Percentiles rank a stretch among this genome's conserved stretches.
Conservation (phyloP, 2,797 vertebrate genomes). For the Acanthurus lineatus region DNA sequence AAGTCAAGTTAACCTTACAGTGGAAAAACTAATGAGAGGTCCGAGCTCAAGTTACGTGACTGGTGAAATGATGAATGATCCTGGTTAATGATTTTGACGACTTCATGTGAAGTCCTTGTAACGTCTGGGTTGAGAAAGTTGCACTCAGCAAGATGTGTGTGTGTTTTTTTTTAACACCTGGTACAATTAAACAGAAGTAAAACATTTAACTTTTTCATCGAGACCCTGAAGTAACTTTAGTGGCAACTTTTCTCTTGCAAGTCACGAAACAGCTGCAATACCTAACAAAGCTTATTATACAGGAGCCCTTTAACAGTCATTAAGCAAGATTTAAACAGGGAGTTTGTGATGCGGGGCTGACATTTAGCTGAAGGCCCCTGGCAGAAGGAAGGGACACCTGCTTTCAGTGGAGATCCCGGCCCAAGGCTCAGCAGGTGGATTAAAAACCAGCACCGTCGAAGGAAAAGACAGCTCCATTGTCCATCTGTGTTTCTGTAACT, state of each 20-base stretch:
- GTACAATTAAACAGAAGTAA: constrained; percentile 42
- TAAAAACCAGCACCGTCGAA: constrained; percentile 25
- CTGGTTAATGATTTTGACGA: constrained; percentile 55
- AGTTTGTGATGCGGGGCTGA: constrained; percentile 55
- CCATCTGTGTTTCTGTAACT: constrained; percentile 43
- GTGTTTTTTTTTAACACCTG: constrained; percentile 56
- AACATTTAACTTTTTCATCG: constrained; percentile 56
- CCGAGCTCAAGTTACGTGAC: constrained; percentile 34
- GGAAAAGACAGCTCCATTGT: constrained; percentile 48
- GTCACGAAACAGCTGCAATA: constrained; percentile 71
- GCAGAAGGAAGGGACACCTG: constrained; percentile 69
- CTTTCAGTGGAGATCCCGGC: constrained; percentile 52
- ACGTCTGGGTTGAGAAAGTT: constrained; percentile 50
- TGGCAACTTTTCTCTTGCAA: constrained; percentile 50
- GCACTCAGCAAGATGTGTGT: constrained; percentile 25
- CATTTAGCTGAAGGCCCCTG: constrained; percentile 62
- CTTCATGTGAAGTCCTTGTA: constrained; percentile 59
- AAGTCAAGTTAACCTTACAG: constrained; percentile 49
- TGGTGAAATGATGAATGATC: constrained; percentile 59
- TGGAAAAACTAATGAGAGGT: constrained; percentile 59
- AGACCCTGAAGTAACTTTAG: constrained; percentile 51
- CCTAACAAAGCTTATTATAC: constrained; percentile 51
- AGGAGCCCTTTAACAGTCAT: constrained; percentile 38
- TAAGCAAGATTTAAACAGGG: constrained; percentile 48
- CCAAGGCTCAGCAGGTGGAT: constrained; percentile 65